These are phyloP conservation scores for Morone chrysops DNA, from an alignment of 2,113 vertebrate genomes.

Conservation along the genomic window DNA sequence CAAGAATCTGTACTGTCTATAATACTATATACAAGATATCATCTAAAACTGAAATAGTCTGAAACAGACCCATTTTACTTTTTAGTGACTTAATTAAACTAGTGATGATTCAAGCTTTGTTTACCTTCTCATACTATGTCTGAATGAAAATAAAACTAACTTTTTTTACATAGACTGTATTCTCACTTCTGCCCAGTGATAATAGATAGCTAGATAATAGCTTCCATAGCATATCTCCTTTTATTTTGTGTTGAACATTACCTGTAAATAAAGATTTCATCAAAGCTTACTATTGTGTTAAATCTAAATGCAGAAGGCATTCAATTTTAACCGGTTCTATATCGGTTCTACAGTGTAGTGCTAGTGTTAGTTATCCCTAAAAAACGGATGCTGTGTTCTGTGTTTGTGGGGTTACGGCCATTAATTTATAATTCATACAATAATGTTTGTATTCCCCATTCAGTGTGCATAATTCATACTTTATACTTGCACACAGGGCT, in stretches of 20 bases:
- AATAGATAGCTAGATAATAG: no score
- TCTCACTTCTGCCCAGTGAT: neutral
- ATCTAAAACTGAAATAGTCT: neutral
- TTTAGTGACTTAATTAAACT: neutral
- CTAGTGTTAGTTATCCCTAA: neutral
- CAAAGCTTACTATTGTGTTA: neutral
- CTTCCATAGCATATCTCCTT: neutral
- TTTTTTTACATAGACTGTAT: neutral
- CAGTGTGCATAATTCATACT: conserved; percentile 41
- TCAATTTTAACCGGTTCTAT: neutral
- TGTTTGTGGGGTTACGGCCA: conserved; percentile 27
- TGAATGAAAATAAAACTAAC: neutral
- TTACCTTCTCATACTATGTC: neutral
- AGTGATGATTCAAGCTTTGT: neutral
- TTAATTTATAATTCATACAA: conserved; percentile 44
- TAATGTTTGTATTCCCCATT: conserved; percentile 42
- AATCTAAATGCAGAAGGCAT: neutral
- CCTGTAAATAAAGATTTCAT: neutral
- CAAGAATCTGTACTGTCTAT: neutral
- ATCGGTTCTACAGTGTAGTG: neutral
- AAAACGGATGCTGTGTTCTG: neutral
- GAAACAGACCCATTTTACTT: neutral
- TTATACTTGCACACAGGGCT: neutral
- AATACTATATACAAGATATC: neutral
- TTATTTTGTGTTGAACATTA: neutral